These are phyloP conservation scores for Aplochiton taeniatus DNA, from an alignment of 2,797 vertebrate genomes.

Conservation along the genomic window DNA sequence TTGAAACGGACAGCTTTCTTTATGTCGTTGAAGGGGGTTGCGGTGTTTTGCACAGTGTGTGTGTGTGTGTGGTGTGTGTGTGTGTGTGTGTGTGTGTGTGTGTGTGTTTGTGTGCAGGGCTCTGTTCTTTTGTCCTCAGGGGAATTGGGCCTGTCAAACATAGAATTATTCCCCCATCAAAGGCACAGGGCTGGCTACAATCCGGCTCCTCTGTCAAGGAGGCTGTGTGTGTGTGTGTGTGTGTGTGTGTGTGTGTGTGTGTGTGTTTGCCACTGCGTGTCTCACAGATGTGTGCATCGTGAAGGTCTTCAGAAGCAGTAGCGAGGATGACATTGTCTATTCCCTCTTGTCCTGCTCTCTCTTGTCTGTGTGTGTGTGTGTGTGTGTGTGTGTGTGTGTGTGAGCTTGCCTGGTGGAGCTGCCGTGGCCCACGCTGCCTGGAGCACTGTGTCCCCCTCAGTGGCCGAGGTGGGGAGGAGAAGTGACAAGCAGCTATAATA, in stretches of 20 bases:
- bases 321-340: slow-evolving; percentile 15
- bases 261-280: slow-evolving; percentile 18
- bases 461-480: slow-evolving; percentile 50
- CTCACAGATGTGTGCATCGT: slow-evolving; percentile 38
- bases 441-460: slow-evolving; percentile 6
- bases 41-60: background rate
- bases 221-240: slow-evolving; percentile 4
- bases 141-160: slow-evolving; percentile 47
- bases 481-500: slow-evolving; percentile 51
- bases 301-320: slow-evolving; percentile 30
- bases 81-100: slow-evolving; percentile 7
- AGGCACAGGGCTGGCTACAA: slow-evolving; percentile 14
- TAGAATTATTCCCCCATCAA: slow-evolving; percentile 49
- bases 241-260: slow-evolving; percentile 2
- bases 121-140: slow-evolving; percentile 51
- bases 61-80: slow-evolving; percentile 3
- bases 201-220: slow-evolving; percentile 7
- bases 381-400: slow-evolving; percentile 3
- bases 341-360: slow-evolving; percentile 36
- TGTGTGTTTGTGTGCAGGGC: slow-evolving; percentile 2
- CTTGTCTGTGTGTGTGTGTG: slow-evolving; percentile 16
- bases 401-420: slow-evolving; percentile 15
- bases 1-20: slow-evolving; percentile 28
- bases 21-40: slow-evolving; percentile 39
- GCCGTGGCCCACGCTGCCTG: background rate